These are phyloP conservation scores for Bombylius discolor DNA, from an alignment of 2,888 invertebrate genomes.

Conservation along the genomic window DNA sequence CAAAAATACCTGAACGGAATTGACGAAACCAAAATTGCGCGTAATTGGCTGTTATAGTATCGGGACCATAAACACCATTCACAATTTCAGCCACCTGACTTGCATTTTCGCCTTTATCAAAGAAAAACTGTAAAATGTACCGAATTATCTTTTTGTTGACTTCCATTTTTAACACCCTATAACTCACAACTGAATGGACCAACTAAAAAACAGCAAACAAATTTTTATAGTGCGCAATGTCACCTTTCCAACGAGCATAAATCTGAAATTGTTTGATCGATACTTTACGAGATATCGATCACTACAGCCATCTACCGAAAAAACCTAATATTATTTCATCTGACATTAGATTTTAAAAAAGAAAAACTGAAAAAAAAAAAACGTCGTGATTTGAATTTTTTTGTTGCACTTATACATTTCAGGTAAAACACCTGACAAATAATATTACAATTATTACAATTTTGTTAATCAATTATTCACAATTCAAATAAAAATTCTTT, in stretches of 20 bases:
- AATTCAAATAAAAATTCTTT: too few species aligned
- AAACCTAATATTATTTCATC: too few species aligned
- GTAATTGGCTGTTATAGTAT: constrained; percentile 1
- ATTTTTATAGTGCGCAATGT: not conserved
- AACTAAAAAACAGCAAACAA: not conserved
- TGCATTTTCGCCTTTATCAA: not conserved
- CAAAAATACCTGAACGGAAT: constrained; percentile 1
- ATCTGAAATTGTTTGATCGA: not conserved
- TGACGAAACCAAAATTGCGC: not conserved
- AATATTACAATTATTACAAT: too few species aligned
- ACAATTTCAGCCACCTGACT: constrained; percentile 3
- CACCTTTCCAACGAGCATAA: not conserved
- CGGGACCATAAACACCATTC: constrained; percentile 1
- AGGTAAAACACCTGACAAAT: too few species aligned
- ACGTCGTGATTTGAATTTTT: too few species aligned
- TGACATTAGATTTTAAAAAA: too few species aligned
- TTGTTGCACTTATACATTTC: too few species aligned
- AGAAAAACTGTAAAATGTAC: not conserved
- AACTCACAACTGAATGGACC: not conserved
- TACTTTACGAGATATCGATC: not conserved
- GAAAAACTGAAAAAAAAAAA: too few species aligned
- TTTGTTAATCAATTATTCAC: too few species aligned
- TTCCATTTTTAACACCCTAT: not conserved
- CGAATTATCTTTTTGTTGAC: not conserved
- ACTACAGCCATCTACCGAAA: too few species aligned